These are phyloP conservation scores for Pheosia tremula DNA, from an alignment of 2,888 invertebrate species.

Conservation along the genomic window DNA sequence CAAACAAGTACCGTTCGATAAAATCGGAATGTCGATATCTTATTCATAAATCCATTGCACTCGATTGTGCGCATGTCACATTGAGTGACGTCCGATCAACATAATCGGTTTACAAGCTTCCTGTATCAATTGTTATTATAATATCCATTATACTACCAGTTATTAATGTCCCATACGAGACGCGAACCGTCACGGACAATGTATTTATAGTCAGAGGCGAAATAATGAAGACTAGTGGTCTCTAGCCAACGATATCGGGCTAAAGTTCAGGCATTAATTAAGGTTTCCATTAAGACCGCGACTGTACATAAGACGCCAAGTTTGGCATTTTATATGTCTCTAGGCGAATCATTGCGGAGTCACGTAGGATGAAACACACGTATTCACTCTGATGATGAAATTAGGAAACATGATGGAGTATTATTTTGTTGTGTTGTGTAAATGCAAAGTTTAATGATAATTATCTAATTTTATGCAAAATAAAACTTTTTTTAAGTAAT, in stretches of 20 bases:
- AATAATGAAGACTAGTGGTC: conserved; percentile 60
- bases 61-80: conserved; percentile 72
- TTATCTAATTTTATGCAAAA: neutral
- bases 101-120: conserved; percentile 81
- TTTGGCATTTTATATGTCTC: conserved; percentile 53
- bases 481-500: too few species aligned
- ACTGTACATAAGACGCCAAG: conserved; percentile 47
- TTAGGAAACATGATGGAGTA: conserved; percentile 28
- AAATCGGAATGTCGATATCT: conserved; percentile 68
- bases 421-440: neutral
- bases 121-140: conserved; percentile 76
- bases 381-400: conserved; percentile 38
- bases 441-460: neutral
- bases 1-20: conserved; percentile 56
- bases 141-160: conserved; percentile 72
- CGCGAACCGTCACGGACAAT: conserved; percentile 59
- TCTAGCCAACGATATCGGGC: conserved; percentile 53
- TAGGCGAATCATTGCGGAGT: conserved; percentile 42
- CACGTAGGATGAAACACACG: conserved; percentile 48
- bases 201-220: conserved; percentile 52
- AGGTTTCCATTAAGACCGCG: conserved; percentile 56
- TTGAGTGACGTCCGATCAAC: conserved; percentile 74
- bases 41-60: conserved; percentile 69
- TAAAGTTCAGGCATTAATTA: conserved; percentile 69
- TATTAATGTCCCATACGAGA: conserved; percentile 70